Evolutionary conservation across 2,888 invertebrate genomes (phyloP).

Genomic region (Parnassius smintheus): DNA sequence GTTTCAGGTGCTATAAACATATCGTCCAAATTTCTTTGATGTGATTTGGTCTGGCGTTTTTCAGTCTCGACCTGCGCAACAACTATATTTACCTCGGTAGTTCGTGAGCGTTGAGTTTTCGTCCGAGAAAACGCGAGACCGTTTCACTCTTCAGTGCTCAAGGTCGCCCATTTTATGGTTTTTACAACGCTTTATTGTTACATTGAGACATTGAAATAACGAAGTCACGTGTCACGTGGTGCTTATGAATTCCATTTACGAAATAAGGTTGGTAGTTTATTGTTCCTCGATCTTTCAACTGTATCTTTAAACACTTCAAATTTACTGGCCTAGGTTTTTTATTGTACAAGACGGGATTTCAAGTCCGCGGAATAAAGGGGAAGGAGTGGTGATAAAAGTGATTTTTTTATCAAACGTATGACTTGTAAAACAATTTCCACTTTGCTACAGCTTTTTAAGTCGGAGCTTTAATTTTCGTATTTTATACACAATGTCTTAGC

Average conservation of each 20-base stretch:
- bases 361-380: no score
- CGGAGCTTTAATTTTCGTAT: no score
- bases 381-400: no score
- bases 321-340: no score
- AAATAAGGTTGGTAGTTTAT: not conserved
- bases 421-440: no score
- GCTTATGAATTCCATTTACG: slow-evolving; percentile 3
- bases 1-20: not conserved
- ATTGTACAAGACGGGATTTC: no score
- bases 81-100: slow-evolving; percentile 16
- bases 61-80: slow-evolving; percentile 7
- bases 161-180: slow-evolving; percentile 21
- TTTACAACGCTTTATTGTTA: slow-evolving; percentile 5
- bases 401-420: no score
- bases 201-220: slow-evolving; percentile 19
- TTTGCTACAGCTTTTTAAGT: no score
- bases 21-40: slow-evolving; percentile 3
- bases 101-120: slow-evolving; percentile 7
- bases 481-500: no score
- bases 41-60: not conserved
- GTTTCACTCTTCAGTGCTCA: slow-evolving; percentile 23
- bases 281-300: no score
- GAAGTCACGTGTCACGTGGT: slow-evolving; percentile 8
- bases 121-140: slow-evolving; percentile 16
- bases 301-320: no score